Conservation (phyloP, 1,140 invertebrate genomes). For the Littorina saxatilis region DNA sequence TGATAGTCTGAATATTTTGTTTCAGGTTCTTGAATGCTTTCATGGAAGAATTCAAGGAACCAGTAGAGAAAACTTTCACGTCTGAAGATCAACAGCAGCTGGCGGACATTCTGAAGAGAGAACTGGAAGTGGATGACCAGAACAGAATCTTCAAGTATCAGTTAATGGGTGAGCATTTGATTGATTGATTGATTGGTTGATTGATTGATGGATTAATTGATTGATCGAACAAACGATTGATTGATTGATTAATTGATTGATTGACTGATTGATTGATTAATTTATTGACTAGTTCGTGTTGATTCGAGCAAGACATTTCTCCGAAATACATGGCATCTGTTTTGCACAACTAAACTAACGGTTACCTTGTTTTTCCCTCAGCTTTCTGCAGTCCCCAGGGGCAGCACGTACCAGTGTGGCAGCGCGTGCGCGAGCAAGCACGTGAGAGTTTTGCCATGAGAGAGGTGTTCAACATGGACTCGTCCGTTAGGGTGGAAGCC, state of each 20-base stretch:
- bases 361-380: too few species aligned
- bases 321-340: too few species aligned
- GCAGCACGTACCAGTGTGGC: constrained; percentile 55
- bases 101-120: constrained; percentile 49
- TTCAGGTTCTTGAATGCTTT: constrained; percentile 54
- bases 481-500: constrained; percentile 67
- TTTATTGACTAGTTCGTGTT: too few species aligned
- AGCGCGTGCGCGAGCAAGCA: constrained; percentile 58
- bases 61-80: constrained; percentile 43
- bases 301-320: background rate
- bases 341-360: too few species aligned
- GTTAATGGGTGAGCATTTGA: background rate
- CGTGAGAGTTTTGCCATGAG: constrained; percentile 66
- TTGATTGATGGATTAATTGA: too few species aligned
- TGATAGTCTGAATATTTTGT: too few species aligned
- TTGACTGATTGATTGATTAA: too few species aligned
- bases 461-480: constrained; percentile 69
- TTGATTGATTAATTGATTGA: too few species aligned
- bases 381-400: constrained; percentile 62
- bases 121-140: constrained; percentile 53
- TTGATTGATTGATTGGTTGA: too few species aligned
- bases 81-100: constrained; percentile 54
- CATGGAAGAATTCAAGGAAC: constrained; percentile 37
- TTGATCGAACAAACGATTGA: too few species aligned
- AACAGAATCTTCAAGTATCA: constrained; percentile 41